Evolutionary conservation across 1,140 invertebrate species (phyloP), one percentile per base, ranked within the genome.

Genomic region (Leptestheria dahalacensis): DNA sequence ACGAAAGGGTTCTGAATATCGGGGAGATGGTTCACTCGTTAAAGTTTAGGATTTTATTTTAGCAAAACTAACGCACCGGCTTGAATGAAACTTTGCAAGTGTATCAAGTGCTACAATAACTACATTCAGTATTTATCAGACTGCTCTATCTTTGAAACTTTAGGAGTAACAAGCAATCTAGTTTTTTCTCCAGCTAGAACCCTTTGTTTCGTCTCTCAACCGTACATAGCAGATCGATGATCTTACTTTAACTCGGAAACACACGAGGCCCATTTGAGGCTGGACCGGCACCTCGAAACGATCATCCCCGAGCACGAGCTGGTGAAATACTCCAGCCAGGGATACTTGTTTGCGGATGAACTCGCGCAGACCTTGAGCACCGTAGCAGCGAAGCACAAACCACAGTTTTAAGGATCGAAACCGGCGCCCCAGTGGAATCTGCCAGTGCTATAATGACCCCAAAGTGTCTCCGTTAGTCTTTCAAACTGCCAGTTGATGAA

Each of bases 381-480:
- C 95, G 65, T 93, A 94, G 0, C 91, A 74, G 54, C 95, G 77
- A 58, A 98, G 69, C 0, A 97, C 94, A 68, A 99, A 97, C 96
- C 95, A 99, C 3, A 98, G 71, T 70, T 99, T 99, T 11, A 98
- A 72, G 0, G 95, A 82, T 59, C 95, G 79, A 71, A 99, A 99
- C 65, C 95, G 78, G 61, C 96, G 76, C 0, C 95, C 95, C 2
- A 99, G 73, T 3, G 93, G 93, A 64, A 99, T 97, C 77, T 97
- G 93, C 91, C 94, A 96, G 68, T 98, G 93, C 75, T 88, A 64
- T 2, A 67, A 63, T 24, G 57, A 76, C 21, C 78, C 63, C 21
- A 73, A 73, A 52, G 78, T 77, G 65, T 77, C 49, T 46, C 25
- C 6, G 28, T 23, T 15, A 52, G 10, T 57, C 15, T 48, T 20